These are phyloP conservation scores for Zhuqinia jingwanae DNA, from an alignment of 2,888 invertebrate species.

Conservation along the genomic window DNA sequence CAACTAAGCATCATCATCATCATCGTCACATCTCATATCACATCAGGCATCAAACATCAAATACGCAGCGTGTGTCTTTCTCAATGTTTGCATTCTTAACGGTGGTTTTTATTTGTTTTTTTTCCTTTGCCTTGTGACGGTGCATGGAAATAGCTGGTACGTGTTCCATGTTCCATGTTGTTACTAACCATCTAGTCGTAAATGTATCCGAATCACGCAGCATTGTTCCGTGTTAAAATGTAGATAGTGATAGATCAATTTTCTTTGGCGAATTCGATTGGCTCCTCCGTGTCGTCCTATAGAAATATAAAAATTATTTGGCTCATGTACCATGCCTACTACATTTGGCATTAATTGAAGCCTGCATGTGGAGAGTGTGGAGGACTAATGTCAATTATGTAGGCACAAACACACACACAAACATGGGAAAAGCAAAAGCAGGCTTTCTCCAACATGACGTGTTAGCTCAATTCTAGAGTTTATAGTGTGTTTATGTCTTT, in stretches of 20 bases:
- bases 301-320: too few species aligned
- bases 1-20: conserved; percentile 12
- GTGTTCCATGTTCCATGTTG: conserved; percentile 48
- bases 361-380: background rate
- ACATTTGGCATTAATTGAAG: conserved; percentile 54
- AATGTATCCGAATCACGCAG: conserved; percentile 68
- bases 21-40: too few species aligned
- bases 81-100: conserved; percentile 11
- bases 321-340: background rate
- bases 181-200: background rate
- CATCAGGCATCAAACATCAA: too few species aligned
- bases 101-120: conserved; percentile 1
- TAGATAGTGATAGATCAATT: conserved; percentile 63
- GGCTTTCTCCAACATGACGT: conserved; percentile 40
- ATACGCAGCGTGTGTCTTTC: background rate
- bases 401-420: background rate
- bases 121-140: conserved; percentile 1
- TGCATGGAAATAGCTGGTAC: conserved; percentile 71
- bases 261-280: conserved; percentile 38
- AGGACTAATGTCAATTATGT: conserved; percentile 40
- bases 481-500: background rate
- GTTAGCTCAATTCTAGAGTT: background rate
- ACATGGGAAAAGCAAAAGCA: background rate
- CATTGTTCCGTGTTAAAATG: conserved; percentile 36
- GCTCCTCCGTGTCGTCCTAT: too few species aligned